Evolutionary conservation across 2,888 invertebrate genomes (phyloP), one percentile per base, ranked within the genome.

Genomic region (Gari tellinella): DNA sequence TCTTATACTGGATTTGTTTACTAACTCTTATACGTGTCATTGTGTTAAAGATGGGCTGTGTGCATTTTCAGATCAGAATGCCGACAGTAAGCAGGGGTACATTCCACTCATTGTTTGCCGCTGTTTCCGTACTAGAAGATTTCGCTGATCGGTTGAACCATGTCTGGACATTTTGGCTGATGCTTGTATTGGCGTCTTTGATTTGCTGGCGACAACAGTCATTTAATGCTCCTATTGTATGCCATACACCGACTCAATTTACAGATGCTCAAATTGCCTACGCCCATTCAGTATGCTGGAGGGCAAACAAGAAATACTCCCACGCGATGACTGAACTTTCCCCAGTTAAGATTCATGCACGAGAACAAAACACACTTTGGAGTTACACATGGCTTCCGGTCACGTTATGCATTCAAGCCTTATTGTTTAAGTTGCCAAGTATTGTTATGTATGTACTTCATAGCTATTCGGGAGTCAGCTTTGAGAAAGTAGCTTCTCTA

Each of bases 301-400:
- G 73, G 15, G 70, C 66, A 17, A 58, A 73, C 55, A 56, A 45
- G 21, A 66, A 73, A 1, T 40, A 40, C 8, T 26, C 45, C 15
- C n/a, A n/a, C n/a, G 10, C 15, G 10, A 15, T 21, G 1, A 37
- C 12, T 7, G 41, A 46, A 10, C 38, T 37, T 19, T 2, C 12
- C 12, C n/a, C n/a, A n/a, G n/a, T n/a, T n/a, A n/a, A n/a, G n/a
- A n/a, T n/a, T n/a, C n/a, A n/a, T n/a, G n/a, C n/a, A n/a, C n/a
- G n/a, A n/a, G n/a, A n/a, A n/a, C n/a, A n/a, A n/a, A 58, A 57
- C 14, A 64, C 63, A 15, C 56, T 48, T 7, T 61, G 64, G 15
- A n/a, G 66, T 3, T 76, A 75, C 49, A 72, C 72, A 56, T 80
- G 72, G 80, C 38, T 80, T 10, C 80, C 80, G 0, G 31, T 76